Percentiles rank a stretch among this genome's conserved stretches.
Conservation (phyloP, 2,888 invertebrate species). For the Malthinus seriepunctatus region DNA sequence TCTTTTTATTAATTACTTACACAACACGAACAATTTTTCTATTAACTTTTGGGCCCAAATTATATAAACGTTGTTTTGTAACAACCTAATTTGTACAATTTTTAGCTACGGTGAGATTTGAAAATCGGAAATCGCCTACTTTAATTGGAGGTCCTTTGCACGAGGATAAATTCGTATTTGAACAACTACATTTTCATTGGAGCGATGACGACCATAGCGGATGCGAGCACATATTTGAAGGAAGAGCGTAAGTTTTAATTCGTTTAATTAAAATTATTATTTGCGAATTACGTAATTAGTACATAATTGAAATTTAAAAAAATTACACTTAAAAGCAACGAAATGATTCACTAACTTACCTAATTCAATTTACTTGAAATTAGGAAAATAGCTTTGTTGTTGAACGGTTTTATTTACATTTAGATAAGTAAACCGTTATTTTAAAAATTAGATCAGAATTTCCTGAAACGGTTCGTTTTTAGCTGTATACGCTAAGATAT, state of each 20-base stretch:
- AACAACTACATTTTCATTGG: constrained; percentile 85
- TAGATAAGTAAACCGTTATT: too few species aligned
- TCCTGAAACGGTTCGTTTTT: too few species aligned
- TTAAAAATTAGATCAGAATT: too few species aligned
- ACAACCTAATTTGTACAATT: constrained; percentile 25
- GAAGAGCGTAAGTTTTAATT: constrained; percentile 61
- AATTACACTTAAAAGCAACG: not conserved
- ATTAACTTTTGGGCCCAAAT: too few species aligned
- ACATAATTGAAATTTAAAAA: constrained; percentile 1
- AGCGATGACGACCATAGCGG: constrained; percentile 73
- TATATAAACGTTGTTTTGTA: too few species aligned
- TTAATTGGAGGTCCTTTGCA: constrained; percentile 67
- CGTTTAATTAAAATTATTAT: not conserved
- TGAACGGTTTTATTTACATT: too few species aligned
- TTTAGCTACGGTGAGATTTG: constrained; percentile 66
- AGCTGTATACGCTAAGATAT: too few species aligned
- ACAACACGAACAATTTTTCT: too few species aligned
- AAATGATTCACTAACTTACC: not conserved
- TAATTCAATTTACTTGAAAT: too few species aligned
- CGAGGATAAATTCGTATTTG: constrained; percentile 69
- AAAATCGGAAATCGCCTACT: constrained; percentile 61
- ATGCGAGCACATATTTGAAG: constrained; percentile 79
- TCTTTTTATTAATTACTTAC: too few species aligned
- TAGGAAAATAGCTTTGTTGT: too few species aligned
- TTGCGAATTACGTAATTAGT: not conserved